phyloP scores from a whole-genome alignment of 1,140 invertebrate species.

The Stegodyphus mimosarum region DNA sequence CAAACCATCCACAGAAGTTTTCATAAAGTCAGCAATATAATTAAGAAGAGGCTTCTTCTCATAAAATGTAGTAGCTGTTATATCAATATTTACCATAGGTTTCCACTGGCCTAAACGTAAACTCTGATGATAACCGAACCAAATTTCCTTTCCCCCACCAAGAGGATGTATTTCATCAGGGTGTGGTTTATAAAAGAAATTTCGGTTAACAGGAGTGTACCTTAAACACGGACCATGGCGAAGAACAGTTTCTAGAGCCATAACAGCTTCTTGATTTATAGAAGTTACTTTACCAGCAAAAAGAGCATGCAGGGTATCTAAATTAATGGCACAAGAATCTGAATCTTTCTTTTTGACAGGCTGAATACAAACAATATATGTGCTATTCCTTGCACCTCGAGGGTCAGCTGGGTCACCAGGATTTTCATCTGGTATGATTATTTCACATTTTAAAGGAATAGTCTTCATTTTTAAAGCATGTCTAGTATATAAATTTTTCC shows the following conservation, averaged over 20 bases:
- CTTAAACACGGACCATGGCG: conserved; percentile 41
- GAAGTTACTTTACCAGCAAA: conserved; percentile 4
- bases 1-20: neutral
- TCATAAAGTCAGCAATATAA: conserved; percentile 19
- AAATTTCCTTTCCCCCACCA: conserved; percentile 31
- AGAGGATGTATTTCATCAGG: neutral
- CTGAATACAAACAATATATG: conserved; percentile 22
- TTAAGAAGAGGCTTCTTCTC: conserved; percentile 5
- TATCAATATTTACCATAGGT: conserved; percentile 53
- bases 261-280: conserved; percentile 38
- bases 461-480: neutral
- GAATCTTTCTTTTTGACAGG: conserved; percentile 22
- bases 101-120: conserved; percentile 44
- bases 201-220: conserved; percentile 46
- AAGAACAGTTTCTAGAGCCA: conserved; percentile 54
- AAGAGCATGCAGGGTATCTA: conserved; percentile 37
- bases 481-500: conserved; percentile 25
- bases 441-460: neutral
- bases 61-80: conserved; percentile 43
- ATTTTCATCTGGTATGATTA: neutral
- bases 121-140: conserved; percentile 55
- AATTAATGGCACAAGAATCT: conserved; percentile 39
- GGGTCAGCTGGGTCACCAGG: neutral
- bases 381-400: neutral
- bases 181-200: conserved; percentile 24